A percentile compares a stretch with the other conserved stretches of the same genome.
phyloP scores from a whole-genome alignment of 2,113 vertebrate genomes.

The Ctenodactylus gundi region DNA sequence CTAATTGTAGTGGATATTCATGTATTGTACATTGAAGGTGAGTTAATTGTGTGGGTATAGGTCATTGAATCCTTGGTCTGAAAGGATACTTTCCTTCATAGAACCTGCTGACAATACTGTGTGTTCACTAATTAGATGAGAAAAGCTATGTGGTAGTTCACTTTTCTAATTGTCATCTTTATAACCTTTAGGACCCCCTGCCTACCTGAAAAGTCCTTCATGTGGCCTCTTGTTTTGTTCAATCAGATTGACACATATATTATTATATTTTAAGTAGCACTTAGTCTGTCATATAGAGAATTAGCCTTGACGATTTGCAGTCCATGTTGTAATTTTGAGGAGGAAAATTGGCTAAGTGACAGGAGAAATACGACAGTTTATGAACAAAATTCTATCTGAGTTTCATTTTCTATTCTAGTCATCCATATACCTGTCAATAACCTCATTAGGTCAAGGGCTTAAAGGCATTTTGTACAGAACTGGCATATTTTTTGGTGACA shows the following conservation, averaged over 20 bases:
- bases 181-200: slow-evolving; percentile 63
- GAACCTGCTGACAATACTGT: accelerated
- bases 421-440: slow-evolving; percentile 84
- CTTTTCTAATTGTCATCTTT: slow-evolving; percentile 62
- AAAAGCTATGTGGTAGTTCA: neutral
- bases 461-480: slow-evolving; percentile 69
- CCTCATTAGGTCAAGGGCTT: slow-evolving; percentile 86
- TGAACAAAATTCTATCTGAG: slow-evolving; percentile 81
- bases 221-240: slow-evolving; percentile 69
- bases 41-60: neutral
- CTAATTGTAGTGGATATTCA: neutral
- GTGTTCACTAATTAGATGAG: neutral
- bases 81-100: neutral
- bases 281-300: slow-evolving; percentile 74
- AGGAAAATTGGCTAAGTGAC: slow-evolving; percentile 79
- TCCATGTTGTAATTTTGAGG: slow-evolving; percentile 81
- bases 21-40: neutral
- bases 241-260: slow-evolving; percentile 71
- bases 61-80: neutral
- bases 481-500: slow-evolving; percentile 75
- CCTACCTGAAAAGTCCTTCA: slow-evolving; percentile 58
- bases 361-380: slow-evolving; percentile 83
- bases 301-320: slow-evolving; percentile 82
- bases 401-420: slow-evolving; percentile 78
- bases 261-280: slow-evolving; percentile 83